Evolutionary conservation across 2,113 vertebrate species (phyloP).

Genomic region (Romanogobio albipinnatus): DNA sequence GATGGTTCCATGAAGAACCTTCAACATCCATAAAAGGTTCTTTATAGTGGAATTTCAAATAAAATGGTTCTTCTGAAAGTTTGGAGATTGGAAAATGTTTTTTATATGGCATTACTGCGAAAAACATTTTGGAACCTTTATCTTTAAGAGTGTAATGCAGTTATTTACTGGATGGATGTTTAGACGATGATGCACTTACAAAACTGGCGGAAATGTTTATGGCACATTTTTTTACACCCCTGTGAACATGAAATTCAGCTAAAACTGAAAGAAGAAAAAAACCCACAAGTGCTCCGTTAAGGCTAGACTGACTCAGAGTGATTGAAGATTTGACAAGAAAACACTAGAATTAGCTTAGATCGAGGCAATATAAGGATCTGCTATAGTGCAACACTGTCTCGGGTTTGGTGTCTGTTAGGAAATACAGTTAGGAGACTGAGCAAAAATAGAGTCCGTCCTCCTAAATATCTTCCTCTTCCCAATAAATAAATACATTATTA

Average conservation of each 20-base stretch:
- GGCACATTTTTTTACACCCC: not conserved
- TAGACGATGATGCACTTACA: not conserved
- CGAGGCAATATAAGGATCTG: not conserved
- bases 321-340: conserved; percentile 1
- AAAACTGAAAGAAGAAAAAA: not conserved
- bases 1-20: no score
- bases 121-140: no score
- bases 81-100: no score
- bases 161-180: not conserved
- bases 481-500: not conserved
- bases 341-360: not conserved
- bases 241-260: not conserved
- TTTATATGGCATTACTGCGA: no score
- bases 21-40: no score
- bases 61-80: no score
- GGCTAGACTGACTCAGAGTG: not conserved
- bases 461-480: conserved; percentile 7
- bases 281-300: not conserved
- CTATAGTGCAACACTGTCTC: not conserved
- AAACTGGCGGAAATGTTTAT: not conserved
- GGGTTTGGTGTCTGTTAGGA: not conserved
- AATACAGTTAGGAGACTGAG: not conserved
- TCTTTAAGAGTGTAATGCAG: not conserved
- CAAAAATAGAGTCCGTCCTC: not conserved
- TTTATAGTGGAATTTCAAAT: no score